These are phyloP conservation scores for Osmerus mordax DNA, from an alignment of 2,113 vertebrate species.

Conservation along the genomic window DNA sequence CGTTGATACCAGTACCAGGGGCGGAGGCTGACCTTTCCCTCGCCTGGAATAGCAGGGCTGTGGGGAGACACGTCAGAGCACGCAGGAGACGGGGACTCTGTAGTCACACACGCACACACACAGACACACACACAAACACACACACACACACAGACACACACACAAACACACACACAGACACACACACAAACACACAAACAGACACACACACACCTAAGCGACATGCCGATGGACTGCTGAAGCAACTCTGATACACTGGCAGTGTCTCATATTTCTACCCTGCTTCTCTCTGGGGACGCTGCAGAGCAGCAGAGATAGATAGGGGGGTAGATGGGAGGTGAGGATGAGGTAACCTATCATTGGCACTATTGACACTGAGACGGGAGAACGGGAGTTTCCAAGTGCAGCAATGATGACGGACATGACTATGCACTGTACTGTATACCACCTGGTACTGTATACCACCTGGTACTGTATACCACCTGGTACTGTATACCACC, in stretches of 20 bases:
- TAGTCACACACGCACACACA: constrained; percentile 15
- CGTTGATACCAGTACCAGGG: constrained; percentile 27
- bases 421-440: too few relatives aligned
- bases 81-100: constrained; percentile 34
- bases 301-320: constrained; percentile 6
- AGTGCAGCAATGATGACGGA: too few relatives aligned
- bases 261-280: constrained; percentile 45
- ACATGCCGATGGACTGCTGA: constrained; percentile 39
- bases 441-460: too few relatives aligned
- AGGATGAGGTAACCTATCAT: not conserved
- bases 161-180: constrained; percentile 2
- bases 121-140: not conserved
- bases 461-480: too few relatives aligned
- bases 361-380: not conserved
- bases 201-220: constrained; percentile 21
- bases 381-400: too few relatives aligned
- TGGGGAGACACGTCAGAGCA: constrained; percentile 42
- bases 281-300: constrained; percentile 3
- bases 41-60: constrained; percentile 54
- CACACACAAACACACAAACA: not conserved
- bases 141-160: too few relatives aligned
- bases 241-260: constrained; percentile 29
- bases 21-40: constrained; percentile 44
- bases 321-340: constrained; percentile 8
- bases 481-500: too few relatives aligned